phyloP scores from a whole-genome alignment of 2,797 vertebrate species.

The Argentina silus region DNA sequence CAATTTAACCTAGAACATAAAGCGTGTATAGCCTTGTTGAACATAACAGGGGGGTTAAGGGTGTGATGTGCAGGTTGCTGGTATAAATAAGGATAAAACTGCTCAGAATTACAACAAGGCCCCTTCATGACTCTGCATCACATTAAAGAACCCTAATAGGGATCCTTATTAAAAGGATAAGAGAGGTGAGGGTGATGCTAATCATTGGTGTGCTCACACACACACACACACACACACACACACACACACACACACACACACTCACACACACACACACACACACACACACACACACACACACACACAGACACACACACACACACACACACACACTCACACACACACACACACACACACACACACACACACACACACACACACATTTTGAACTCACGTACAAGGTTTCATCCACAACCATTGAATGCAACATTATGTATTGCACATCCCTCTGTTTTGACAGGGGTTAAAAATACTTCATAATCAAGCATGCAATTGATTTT shows the following conservation, averaged over 20 bases:
- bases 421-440: slow-evolving; percentile 50
- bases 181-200: not conserved
- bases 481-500: slow-evolving; percentile 62
- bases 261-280: no score
- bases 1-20: no score
- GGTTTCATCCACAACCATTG: slow-evolving; percentile 62
- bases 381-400: slow-evolving; percentile 60
- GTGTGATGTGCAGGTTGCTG: not conserved
- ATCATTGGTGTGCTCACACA: not conserved
- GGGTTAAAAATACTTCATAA: slow-evolving; percentile 44
- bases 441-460: slow-evolving; percentile 57
- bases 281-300: no score
- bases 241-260: no score
- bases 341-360: not conserved
- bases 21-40: no score
- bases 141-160: slow-evolving; percentile 47
- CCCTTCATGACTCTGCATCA: slow-evolving; percentile 64
- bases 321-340: slow-evolving; percentile 1
- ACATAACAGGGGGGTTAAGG: no score
- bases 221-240: not conserved
- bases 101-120: slow-evolving; percentile 51
- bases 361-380: slow-evolving; percentile 24
- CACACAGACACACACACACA: not conserved
- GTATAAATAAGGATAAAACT: slow-evolving; percentile 1
- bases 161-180: slow-evolving; percentile 23